A percentile compares a stretch with the other conserved stretches of the same genome.
phyloP scores from a whole-genome alignment of 2,113 vertebrate genomes.

The Rhynchopsitta pachyrhyncha region DNA sequence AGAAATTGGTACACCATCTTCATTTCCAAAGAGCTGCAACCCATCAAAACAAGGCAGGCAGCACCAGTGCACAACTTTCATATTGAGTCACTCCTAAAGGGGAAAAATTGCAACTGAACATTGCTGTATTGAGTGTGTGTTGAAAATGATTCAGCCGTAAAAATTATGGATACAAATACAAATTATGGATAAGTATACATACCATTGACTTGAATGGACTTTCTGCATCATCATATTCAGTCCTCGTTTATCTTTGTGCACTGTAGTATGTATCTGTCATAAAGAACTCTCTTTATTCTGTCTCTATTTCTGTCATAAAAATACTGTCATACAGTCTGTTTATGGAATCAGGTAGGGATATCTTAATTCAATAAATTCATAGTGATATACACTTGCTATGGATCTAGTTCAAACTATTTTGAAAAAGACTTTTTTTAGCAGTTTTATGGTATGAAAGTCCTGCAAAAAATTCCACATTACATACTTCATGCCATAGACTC shows the following conservation, averaged over 20 bases:
- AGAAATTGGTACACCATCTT: background rate
- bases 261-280: background rate
- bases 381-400: background rate
- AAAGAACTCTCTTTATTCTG: background rate
- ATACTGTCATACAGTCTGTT: background rate
- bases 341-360: background rate
- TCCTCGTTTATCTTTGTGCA: background rate
- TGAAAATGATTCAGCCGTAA: background rate
- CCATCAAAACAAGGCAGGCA: background rate
- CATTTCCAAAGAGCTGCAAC: background rate
- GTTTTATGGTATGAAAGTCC: background rate
- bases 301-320: too few species aligned
- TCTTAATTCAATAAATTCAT: background rate
- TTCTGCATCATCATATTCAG: background rate
- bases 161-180: background rate
- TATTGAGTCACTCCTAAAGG: background rate
- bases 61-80: background rate
- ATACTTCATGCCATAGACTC: background rate
- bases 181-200: background rate
- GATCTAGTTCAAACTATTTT: background rate
- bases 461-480: background rate
- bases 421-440: background rate
- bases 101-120: background rate
- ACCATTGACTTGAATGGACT: background rate
- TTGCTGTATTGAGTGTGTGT: background rate